Evolutionary conservation across 2,113 vertebrate species (phyloP).

Genomic region (Petrocephalus zakoni): DNA sequence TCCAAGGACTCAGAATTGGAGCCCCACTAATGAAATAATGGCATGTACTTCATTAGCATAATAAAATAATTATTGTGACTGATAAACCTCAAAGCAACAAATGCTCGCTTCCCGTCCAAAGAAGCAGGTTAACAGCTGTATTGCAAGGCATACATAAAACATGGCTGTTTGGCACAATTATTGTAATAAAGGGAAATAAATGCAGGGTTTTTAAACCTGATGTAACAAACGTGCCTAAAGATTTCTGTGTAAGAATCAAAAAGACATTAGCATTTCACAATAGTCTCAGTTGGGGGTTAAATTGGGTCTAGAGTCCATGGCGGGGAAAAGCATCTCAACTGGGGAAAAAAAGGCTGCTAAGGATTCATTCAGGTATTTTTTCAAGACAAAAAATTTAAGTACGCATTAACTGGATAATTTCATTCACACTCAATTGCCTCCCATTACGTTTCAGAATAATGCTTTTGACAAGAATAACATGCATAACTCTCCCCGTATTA

Average conservation of each 20-base stretch:
- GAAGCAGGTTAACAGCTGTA: slow-evolving; percentile 36
- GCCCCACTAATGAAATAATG: slow-evolving; percentile 71
- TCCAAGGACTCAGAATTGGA: slow-evolving; percentile 59
- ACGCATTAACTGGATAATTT: neutral
- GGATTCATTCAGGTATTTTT: neutral
- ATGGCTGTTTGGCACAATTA: neutral
- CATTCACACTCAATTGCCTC: neutral
- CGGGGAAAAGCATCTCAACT: neutral
- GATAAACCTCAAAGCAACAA: slow-evolving; percentile 68
- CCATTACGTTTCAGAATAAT: slow-evolving; percentile 1
- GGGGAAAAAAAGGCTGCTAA: neutral
- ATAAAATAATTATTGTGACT: slow-evolving; percentile 70
- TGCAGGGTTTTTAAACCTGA: neutral
- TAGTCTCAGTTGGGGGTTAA: neutral
- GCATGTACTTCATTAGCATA: slow-evolving; percentile 64
- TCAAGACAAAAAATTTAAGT: neutral
- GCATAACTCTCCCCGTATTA: neutral
- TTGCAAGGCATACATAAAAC: slow-evolving; percentile 33
- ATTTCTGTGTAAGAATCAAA: neutral
- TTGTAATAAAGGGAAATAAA: neutral
- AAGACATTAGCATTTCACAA: neutral
- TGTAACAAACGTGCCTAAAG: neutral
- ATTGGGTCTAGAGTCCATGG: neutral
- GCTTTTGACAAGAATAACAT: neutral
- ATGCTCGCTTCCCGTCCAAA: slow-evolving; percentile 28